A percentile compares a stretch with the other conserved stretches of the same genome.
phyloP scores from a whole-genome alignment of 2,113 vertebrate genomes.

The Pteropus alecto region DNA sequence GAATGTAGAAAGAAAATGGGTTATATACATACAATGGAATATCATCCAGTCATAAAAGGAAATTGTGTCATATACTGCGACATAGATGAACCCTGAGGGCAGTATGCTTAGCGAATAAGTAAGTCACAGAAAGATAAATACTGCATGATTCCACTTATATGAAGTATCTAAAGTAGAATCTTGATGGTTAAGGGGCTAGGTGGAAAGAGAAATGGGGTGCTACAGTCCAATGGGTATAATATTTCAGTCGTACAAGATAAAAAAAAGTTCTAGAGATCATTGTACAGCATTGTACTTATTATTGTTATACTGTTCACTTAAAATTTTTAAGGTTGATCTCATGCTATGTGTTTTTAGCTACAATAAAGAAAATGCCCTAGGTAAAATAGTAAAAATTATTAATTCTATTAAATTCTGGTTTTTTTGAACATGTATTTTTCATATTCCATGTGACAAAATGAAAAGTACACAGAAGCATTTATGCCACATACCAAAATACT shows the following conservation, averaged over 20 bases:
- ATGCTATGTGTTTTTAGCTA: neutral
- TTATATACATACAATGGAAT: neutral
- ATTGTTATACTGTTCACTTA: neutral
- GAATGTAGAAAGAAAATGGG: neutral
- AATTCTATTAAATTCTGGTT: conserved; percentile 40
- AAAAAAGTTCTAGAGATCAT: neutral
- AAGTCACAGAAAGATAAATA: neutral
- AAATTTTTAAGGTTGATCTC: neutral
- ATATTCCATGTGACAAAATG: neutral
- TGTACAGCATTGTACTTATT: neutral
- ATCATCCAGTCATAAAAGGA: neutral
- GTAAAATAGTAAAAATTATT: neutral
- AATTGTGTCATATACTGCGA: neutral
- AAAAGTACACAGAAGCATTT: neutral
- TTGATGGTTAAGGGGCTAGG: neutral
- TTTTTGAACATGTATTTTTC: neutral
- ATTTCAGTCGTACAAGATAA: neutral
- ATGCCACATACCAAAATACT: conserved; percentile 17
- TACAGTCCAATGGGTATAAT: neutral
- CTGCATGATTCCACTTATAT: neutral
- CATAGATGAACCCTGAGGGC: neutral
- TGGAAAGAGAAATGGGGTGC: neutral
- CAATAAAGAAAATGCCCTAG: neutral
- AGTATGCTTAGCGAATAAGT: neutral
- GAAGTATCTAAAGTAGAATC: neutral